Base-by-base conservation (phyloP, 2,797 vertebrate species). In the Telmatherina bonti region DNA sequence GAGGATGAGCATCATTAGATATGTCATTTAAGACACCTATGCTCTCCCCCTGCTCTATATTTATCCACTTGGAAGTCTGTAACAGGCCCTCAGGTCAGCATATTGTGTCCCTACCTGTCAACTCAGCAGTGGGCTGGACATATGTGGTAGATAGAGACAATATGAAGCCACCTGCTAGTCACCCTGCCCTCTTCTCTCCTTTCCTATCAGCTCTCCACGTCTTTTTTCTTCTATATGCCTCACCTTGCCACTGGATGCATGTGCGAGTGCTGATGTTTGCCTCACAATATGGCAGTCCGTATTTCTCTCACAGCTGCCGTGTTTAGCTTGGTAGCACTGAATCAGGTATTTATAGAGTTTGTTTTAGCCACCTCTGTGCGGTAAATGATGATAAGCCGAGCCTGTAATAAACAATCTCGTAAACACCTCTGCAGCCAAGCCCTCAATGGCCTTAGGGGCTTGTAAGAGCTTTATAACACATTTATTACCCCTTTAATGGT, bases 401-500 rank as follows among this genome's bases (percentile, higher is more conserved):
- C 60, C 87, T 89, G 85, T 92, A 91, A 93, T 93, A 94, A 94
- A 92, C 88, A 92, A 89, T 91, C 91, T 94, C 86, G 75, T 95
- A 93, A 95, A 94, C 90, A 88, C 84, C 88, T 85, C 87, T 89
- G 86, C 85, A 90, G 85, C 89, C 86, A 91, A 83, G 84, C 83
- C 85, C 89, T 73, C 81, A 88, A 86, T 91, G 83, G 91, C 91
- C 90, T 85, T 65, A 85, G 83, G 90, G 79, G 79, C 89, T 93
- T 93, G 88, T 94, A 93, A 93, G 90, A 78, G 81, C 89, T 92
- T 93, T 93, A 90, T 93, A 93, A 92, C 88, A 88, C 88, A 87
- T 92, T 93, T 95, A 94, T 93, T 93, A 93, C 88, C 85, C 67
- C 69, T 92, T 93, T 94, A 93, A 94, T 93, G 88, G 85, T 75